These are phyloP conservation scores for Rhegmatorhina hoffmannsi DNA, from an alignment of 2,113 vertebrate species.

Conservation along the genomic window DNA sequence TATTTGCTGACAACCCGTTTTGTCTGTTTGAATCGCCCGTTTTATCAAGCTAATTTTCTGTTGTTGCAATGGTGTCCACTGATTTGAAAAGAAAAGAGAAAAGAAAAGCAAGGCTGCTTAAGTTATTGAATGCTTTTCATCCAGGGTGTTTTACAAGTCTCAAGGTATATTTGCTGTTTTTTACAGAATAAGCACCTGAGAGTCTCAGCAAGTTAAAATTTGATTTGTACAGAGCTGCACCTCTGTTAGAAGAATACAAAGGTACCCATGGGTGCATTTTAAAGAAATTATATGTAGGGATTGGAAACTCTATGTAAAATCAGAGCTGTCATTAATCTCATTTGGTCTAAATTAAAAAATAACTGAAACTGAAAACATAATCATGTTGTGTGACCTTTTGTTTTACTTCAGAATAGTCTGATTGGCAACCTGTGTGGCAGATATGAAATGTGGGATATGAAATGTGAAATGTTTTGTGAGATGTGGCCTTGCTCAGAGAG, in stretches of 20 bases:
- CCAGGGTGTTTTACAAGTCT: background rate
- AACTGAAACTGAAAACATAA: background rate
- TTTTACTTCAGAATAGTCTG: background rate
- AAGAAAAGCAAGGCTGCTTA: background rate
- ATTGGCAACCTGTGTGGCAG: background rate
- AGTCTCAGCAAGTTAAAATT: background rate
- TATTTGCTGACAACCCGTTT: constrained; percentile 55
- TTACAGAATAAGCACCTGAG: background rate
- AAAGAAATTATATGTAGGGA: background rate
- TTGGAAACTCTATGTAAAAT: background rate
- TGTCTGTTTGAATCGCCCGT: constrained; percentile 16
- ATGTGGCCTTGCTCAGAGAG: background rate
- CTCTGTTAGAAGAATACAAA: background rate
- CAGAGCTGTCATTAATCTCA: background rate
- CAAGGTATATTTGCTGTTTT: background rate
- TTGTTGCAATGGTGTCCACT: background rate
- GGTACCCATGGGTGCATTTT: background rate
- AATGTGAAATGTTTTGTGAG: background rate
- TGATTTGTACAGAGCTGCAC: background rate
- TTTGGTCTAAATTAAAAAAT: constrained; percentile 6
- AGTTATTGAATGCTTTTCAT: background rate
- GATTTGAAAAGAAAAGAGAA: background rate
- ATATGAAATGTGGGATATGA: background rate
- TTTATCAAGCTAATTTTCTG: constrained; percentile 10
- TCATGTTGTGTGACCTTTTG: background rate